These are phyloP conservation scores for Telmatochromis sp. DNA, from an alignment of 2,113 vertebrate species.

Conservation along the genomic window DNA sequence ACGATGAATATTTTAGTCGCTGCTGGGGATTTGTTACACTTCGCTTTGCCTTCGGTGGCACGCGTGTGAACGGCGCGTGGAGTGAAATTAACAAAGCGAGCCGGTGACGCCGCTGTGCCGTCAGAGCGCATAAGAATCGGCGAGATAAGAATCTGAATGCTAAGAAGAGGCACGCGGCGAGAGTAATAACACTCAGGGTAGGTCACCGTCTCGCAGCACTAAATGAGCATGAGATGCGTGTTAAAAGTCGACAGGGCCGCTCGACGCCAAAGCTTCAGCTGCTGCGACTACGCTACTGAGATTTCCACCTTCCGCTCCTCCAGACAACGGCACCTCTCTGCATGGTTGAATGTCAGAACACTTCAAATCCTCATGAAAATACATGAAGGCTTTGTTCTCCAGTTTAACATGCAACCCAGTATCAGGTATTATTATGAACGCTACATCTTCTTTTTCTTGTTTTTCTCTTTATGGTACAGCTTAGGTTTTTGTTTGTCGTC, in stretches of 20 bases:
- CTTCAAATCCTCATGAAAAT: slow-evolving; percentile 4
- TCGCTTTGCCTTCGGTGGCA: not conserved
- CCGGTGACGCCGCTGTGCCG: not conserved
- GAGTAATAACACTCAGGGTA: not conserved
- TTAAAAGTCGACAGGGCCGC: not conserved
- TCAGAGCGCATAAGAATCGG: not conserved
- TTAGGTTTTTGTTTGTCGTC: not conserved
- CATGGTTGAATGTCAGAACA: slow-evolving; percentile 12
- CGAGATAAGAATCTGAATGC: not conserved
- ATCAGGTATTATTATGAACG: not conserved
- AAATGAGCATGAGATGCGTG: not conserved
- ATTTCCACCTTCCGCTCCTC: slow-evolving; percentile 1
- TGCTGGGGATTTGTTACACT: not conserved
- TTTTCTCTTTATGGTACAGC: not conserved
- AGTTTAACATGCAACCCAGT: not conserved
- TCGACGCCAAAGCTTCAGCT: not conserved
- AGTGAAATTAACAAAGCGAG: not conserved
- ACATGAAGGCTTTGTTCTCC: not conserved
- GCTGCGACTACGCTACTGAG: slow-evolving; percentile 1
- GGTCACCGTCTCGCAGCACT: not conserved
- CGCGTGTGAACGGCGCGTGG: not conserved
- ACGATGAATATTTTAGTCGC: not conserved
- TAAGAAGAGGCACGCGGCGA: not conserved
- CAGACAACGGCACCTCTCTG: not conserved
- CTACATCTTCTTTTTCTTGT: not conserved